Conservation (phyloP, 1,140 invertebrate genomes). For the Panagrolaimus sp. region DNA sequence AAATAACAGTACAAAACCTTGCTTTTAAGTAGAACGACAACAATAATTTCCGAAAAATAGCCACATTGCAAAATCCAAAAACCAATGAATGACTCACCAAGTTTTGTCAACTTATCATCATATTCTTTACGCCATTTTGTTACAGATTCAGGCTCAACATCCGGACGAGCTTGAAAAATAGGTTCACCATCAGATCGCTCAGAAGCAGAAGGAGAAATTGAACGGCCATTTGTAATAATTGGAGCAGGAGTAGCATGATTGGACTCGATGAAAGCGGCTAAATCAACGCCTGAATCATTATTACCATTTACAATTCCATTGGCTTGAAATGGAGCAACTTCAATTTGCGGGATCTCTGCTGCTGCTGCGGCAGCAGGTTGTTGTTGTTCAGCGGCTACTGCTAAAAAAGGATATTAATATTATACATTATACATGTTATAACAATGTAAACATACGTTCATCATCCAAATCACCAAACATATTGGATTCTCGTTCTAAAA, state of each 20-base stretch:
- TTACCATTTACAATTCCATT: neutral
- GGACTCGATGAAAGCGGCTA: neutral
- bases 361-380: neutral
- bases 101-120: slow-evolving; percentile 8
- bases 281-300: slow-evolving; percentile 5
- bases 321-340: neutral
- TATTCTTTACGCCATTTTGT: slow-evolving; percentile 4
- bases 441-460: neutral
- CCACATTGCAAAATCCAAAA: no score
- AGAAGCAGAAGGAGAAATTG: neutral
- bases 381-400: neutral
- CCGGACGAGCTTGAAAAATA: neutral
- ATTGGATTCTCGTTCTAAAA: neutral
- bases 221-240: neutral
- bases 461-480: slow-evolving; percentile 10
- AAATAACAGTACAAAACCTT: no score
- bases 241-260: neutral
- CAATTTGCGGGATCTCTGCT: neutral
- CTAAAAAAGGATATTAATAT: neutral
- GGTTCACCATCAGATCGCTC: neutral
- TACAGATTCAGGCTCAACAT: neutral
- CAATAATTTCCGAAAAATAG: no score
- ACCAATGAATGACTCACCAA: neutral
- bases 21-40: no score
- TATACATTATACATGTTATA: neutral